Conservation (phyloP, 2,888 invertebrate species). For the Agriopis marginaria region DNA sequence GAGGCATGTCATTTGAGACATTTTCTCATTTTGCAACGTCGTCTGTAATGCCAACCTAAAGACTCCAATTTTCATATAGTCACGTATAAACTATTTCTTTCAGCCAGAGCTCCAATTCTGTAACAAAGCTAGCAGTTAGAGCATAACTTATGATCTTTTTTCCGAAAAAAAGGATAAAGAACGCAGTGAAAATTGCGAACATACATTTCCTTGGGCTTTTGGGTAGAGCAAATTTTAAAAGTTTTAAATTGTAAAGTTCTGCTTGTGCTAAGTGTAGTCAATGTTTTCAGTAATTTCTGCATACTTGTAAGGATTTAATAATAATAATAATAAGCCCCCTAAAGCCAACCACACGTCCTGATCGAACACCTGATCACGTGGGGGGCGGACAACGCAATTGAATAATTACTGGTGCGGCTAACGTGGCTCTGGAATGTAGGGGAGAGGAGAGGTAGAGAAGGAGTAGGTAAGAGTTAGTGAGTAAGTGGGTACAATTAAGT, state of each 20-base stretch:
- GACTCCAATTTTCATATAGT: slow-evolving; percentile 29
- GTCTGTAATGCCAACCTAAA: slow-evolving; percentile 8
- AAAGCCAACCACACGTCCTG: too few relatives aligned
- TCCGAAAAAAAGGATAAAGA: slow-evolving; percentile 25
- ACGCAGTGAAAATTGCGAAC: slow-evolving; percentile 26
- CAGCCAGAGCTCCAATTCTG: slow-evolving; percentile 26
- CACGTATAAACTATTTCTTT: slow-evolving; percentile 34
- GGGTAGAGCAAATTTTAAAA: neutral
- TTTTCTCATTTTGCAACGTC: slow-evolving; percentile 21
- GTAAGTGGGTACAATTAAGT: too few relatives aligned
- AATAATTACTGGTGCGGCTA: too few relatives aligned
- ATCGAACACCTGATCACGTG: too few relatives aligned
- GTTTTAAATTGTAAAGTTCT: neutral
- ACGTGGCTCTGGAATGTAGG: too few relatives aligned
- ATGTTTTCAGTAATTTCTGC: neutral
- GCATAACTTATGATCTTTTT: slow-evolving; percentile 28
- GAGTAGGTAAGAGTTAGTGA: too few relatives aligned
- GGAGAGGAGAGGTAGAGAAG: too few relatives aligned
- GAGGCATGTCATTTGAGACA: slow-evolving; percentile 14
- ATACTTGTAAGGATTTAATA: neutral
- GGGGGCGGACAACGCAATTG: too few relatives aligned
- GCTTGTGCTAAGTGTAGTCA: neutral
- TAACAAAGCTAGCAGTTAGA: slow-evolving; percentile 32
- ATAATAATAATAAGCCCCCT: too few relatives aligned
- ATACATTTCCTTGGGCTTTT: slow-evolving; percentile 21